Conservation (phyloP, 2,113 vertebrate genomes). For the Otocyon megalotis region DNA sequence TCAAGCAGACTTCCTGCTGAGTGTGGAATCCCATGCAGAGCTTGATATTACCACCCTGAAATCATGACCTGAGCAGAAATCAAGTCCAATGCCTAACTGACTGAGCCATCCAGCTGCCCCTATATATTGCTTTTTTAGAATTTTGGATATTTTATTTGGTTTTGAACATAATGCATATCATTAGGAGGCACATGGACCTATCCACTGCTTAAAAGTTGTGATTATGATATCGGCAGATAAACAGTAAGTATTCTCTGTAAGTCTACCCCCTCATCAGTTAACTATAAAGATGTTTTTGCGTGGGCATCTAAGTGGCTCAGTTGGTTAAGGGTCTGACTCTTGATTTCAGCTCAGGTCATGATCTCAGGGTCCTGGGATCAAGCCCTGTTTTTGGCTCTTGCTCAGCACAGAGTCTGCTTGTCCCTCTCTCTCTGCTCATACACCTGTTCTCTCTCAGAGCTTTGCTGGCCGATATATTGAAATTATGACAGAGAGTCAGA, state of each 20-base stretch:
- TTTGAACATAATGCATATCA: conserved; percentile 37
- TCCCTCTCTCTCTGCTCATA: background rate
- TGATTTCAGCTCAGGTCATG: background rate
- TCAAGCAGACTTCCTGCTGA: background rate
- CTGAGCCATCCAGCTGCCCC: background rate
- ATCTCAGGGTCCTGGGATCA: background rate
- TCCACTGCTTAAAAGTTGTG: conserved; percentile 31
- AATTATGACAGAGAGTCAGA: background rate
- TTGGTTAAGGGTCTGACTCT: background rate
- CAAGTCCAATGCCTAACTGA: background rate
- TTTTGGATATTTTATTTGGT: conserved; percentile 38
- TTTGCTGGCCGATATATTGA: background rate
- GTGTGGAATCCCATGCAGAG: background rate
- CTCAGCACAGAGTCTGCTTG: background rate
- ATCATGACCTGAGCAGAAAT: background rate
- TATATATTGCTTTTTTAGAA: conserved; percentile 54
- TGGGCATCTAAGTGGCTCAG: background rate
- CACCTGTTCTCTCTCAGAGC: background rate
- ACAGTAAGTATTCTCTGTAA: background rate
- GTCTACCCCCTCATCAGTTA: background rate
- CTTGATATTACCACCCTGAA: background rate
- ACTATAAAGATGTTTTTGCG: background rate
- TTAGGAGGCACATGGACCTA: conserved; percentile 37
- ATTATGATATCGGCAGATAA: conserved; percentile 10
- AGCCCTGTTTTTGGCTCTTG: background rate